Evolutionary conservation across 2,888 invertebrate genomes (phyloP), one percentile per base, ranked within the genome.

Genomic region (Yponomeuta sedellus): DNA sequence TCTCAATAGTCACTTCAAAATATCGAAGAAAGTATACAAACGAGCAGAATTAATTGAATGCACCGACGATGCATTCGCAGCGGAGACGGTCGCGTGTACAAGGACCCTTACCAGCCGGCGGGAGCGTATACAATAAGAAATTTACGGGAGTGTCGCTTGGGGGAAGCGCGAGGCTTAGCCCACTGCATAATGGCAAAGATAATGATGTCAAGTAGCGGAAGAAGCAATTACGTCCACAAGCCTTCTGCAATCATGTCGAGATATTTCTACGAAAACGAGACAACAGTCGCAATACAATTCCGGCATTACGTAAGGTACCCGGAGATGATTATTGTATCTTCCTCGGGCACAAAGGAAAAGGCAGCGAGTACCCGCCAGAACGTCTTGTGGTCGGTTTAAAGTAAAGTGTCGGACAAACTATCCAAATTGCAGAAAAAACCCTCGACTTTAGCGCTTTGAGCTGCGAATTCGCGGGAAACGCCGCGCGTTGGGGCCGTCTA

Each of bases 171-270:
- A 73, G 78, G 78, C 79, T 85, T 80, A 84, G 77, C 77, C 72
- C 72, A 78, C 76, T 83, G 82, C 83, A 85, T 86, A 86, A 86
- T 85, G 77, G 80, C 85, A 82, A 82, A 85, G 83, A 86, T 87
- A 86, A 88, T 86, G 82, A 84, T 81, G 82, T 84, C 85, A 86
- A 80, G 82, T 79, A 78, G 82, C 87, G 86, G 84, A 86, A 87
- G 85, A 86, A 87, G 81, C 87, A 87, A 88, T 88, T 86, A 87
- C 82, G 79, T 74, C 76, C 79, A 77, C 78, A 76, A 78, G 76
- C 73, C 76, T 76, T 78, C 78, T 79, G 81, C 82, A 80, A 83
- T 85, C 82, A 78, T 77, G 79, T 68, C 73, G 77, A 75, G 78
- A 77, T 79, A 77, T 80, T 81, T 78, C 79, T 71, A 71, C 74